Evolutionary conservation across 2,888 invertebrate species (phyloP).

Genomic region (Odontomyia ornata): DNA sequence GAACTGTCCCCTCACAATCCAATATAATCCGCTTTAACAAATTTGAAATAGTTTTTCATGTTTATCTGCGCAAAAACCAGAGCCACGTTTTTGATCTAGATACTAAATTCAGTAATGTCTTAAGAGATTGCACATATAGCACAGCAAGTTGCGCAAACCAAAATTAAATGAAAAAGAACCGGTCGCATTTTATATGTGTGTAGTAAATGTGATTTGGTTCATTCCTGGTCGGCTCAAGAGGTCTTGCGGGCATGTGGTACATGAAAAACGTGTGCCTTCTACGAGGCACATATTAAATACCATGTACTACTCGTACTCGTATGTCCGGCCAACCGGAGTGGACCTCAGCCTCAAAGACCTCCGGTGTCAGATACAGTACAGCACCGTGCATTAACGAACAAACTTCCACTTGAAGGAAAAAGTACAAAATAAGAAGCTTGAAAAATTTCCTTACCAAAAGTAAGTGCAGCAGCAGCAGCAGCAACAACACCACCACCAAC

Average conservation of each 20-base stretch:
- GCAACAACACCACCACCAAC: no score
- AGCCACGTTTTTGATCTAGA: slow-evolving; percentile 49
- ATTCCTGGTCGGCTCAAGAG: slow-evolving; percentile 29
- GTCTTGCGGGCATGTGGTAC: slow-evolving; percentile 36
- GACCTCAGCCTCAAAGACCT: slow-evolving; percentile 41
- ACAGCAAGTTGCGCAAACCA: slow-evolving; percentile 29
- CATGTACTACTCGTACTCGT: slow-evolving; percentile 10
- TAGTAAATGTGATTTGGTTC: slow-evolving; percentile 30
- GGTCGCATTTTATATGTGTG: slow-evolving; percentile 28
- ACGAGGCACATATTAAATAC: slow-evolving; percentile 29
- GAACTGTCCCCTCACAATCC: no score
- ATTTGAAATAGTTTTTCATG: not conserved
- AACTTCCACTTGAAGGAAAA: not conserved
- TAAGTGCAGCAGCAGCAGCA: no score
- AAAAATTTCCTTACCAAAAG: no score
- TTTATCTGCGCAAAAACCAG: slow-evolving; percentile 17
- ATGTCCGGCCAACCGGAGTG: slow-evolving; percentile 41
- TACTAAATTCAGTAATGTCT: slow-evolving; percentile 39
- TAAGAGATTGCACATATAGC: slow-evolving; percentile 5
- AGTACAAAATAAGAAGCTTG: not conserved
- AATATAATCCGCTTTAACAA: not conserved
- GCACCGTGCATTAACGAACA: not conserved
- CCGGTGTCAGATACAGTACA: slow-evolving; percentile 37
- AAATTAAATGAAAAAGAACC: slow-evolving; percentile 40
- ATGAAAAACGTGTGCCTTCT: slow-evolving; percentile 43